Percentiles rank a stretch among this genome's conserved stretches.
Conservation (phyloP, 2,888 invertebrate genomes). For the Amphipyra tragopoginis region DNA sequence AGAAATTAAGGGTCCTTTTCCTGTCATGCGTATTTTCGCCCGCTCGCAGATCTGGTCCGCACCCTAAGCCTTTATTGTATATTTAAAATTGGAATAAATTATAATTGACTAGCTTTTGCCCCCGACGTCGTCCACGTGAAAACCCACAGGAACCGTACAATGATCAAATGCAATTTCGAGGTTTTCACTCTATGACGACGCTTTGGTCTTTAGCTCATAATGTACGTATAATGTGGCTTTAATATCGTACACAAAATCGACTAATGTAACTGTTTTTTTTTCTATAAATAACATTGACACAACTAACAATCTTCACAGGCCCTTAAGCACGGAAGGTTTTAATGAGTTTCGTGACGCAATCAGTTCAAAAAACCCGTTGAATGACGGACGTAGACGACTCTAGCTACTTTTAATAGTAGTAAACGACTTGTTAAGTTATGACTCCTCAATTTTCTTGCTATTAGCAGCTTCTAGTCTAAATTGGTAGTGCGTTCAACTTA, state of each 20-base stretch:
- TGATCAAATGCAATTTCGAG: too few relatives aligned
- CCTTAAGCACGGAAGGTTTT: conserved; percentile 13
- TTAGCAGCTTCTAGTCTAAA: conserved; percentile 42
- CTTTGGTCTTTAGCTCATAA: too few relatives aligned
- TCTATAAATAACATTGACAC: not conserved
- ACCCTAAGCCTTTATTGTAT: too few relatives aligned
- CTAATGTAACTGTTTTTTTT: not conserved
- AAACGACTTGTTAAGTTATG: conserved; percentile 36
- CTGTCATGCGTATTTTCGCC: too few relatives aligned
- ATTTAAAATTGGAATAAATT: too few relatives aligned
- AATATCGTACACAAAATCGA: not conserved
- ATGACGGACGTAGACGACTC: conserved; percentile 4
- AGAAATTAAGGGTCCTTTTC: too few relatives aligned
- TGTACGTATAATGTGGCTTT: too few relatives aligned
- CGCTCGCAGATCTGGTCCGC: too few relatives aligned
- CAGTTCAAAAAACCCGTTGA: conserved; percentile 15
- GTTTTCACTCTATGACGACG: too few relatives aligned
- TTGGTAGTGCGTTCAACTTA: conserved; percentile 52
- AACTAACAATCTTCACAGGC: conserved; percentile 9
- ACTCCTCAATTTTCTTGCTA: conserved; percentile 29
- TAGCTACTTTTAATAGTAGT: conserved; percentile 13
- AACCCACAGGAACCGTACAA: too few relatives aligned
- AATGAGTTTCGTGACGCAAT: conserved; percentile 23
- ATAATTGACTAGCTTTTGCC: too few relatives aligned
- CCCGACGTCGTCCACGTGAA: too few relatives aligned